These are phyloP conservation scores for Drosophila pruinosa DNA, from an alignment of 1,140 invertebrate species.

Conservation along the genomic window DNA sequence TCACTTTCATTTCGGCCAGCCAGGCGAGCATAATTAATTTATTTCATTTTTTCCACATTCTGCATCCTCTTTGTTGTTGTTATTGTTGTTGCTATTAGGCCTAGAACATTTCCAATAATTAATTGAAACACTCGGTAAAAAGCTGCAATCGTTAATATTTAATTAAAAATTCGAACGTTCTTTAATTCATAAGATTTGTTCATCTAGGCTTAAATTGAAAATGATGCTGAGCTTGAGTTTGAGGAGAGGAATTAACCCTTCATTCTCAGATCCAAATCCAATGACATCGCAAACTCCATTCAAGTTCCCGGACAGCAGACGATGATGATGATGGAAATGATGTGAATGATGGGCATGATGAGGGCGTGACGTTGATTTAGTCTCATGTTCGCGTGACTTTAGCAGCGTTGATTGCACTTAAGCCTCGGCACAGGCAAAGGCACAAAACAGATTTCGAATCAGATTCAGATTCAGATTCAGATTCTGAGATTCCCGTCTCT, in stretches of 20 bases:
- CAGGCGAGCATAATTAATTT: conserved; percentile 73
- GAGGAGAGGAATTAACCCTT: conserved; percentile 6
- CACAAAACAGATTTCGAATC: conserved; percentile 34
- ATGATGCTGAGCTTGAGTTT: background rate
- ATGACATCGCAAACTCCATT: conserved; percentile 33
- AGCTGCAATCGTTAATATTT: conserved; percentile 32
- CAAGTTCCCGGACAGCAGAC: conserved; percentile 13
- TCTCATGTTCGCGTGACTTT: background rate
- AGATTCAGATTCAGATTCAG: conserved; percentile 22
- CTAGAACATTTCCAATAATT: conserved; percentile 60
- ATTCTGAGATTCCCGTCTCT: conserved; percentile 18
- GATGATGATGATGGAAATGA: background rate
- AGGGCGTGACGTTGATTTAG: conserved; percentile 34
- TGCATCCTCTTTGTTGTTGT: background rate
- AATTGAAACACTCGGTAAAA: conserved; percentile 49
- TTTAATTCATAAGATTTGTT: conserved; percentile 8
- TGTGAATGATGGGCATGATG: conserved; percentile 19
- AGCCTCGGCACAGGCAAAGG: conserved; percentile 40
- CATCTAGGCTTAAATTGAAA: background rate
- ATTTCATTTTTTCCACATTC: conserved; percentile 53
- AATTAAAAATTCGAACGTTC: conserved; percentile 33
- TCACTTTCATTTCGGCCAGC: conserved; percentile 30
- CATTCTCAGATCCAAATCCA: background rate
- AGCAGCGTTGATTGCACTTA: conserved; percentile 63
- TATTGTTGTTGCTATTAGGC: background rate